A percentile compares a stretch with the other conserved stretches of the same genome.
Evolutionary conservation across 2,888 invertebrate genomes (phyloP).

Genomic region (Cybosia mesomella): DNA sequence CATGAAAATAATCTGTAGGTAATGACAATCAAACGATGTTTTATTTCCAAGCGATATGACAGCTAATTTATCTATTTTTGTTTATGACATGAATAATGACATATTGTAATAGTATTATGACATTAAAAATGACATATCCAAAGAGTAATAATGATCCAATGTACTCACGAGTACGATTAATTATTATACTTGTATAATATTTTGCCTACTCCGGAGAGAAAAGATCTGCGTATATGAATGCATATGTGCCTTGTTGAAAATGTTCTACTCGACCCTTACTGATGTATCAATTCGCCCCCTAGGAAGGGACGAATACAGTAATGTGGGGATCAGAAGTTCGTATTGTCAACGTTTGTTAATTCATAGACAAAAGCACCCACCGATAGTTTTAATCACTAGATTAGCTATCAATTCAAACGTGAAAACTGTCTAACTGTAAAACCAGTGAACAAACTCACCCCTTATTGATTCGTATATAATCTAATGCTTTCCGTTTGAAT

Average conservation of each 20-base stretch:
- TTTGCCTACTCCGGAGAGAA: no score
- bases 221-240: no score
- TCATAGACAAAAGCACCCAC: neutral
- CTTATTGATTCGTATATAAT: slow-evolving; percentile 62
- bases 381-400: slow-evolving; percentile 27
- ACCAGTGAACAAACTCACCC: slow-evolving; percentile 42
- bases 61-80: neutral
- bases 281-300: no score
- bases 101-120: neutral
- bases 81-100: neutral
- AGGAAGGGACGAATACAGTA: no score
- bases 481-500: slow-evolving; percentile 60
- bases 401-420: slow-evolving; percentile 44
- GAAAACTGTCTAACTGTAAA: slow-evolving; percentile 45
- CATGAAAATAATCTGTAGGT: neutral
- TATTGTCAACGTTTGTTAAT: no score
- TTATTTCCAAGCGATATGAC: neutral
- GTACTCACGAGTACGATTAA: no score
- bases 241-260: no score
- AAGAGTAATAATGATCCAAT: neutral
- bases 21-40: neutral
- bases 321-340: no score
- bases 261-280: no score
- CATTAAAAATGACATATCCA: neutral
- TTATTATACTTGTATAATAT: no score